phyloP scores from a whole-genome alignment of 2,888 invertebrate species.

The Vanessa cardui region DNA sequence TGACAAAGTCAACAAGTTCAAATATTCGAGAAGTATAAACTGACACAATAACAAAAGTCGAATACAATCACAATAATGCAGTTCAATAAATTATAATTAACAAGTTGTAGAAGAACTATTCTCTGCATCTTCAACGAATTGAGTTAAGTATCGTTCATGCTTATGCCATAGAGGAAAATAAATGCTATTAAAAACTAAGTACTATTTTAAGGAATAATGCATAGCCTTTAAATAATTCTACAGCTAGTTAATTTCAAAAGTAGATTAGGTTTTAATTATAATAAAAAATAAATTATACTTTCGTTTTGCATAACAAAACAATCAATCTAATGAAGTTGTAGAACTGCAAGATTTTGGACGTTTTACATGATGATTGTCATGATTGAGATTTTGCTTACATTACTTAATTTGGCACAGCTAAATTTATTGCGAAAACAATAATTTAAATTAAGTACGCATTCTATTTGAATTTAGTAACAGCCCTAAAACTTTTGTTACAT shows the following conservation, averaged over 20 bases:
- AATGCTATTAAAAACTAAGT: constrained; percentile 39
- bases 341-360: no score
- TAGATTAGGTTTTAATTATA: background rate
- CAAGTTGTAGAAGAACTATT: constrained; percentile 30
- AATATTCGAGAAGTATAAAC: constrained; percentile 64
- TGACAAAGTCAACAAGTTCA: constrained; percentile 66
- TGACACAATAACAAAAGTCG: constrained; percentile 53
- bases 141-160: background rate
- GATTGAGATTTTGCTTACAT: no score
- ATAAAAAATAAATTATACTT: background rate
- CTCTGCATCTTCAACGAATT: constrained; percentile 7
- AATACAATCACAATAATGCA: constrained; percentile 64
- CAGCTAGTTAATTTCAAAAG: constrained; percentile 10
- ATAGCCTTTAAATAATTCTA: constrained; percentile 47
- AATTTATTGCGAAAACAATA: no score
- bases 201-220: constrained; percentile 48
- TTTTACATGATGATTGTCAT: no score
- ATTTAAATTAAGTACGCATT: no score
- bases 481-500: no score
- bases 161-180: constrained; percentile 1
- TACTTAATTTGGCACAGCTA: no score
- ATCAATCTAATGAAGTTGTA: no score
- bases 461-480: no score
- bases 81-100: constrained; percentile 58
- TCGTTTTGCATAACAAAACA: no score